Base-by-base conservation (phyloP, 1,140 invertebrate species). In the Rhagoletis zephyria region DNA sequence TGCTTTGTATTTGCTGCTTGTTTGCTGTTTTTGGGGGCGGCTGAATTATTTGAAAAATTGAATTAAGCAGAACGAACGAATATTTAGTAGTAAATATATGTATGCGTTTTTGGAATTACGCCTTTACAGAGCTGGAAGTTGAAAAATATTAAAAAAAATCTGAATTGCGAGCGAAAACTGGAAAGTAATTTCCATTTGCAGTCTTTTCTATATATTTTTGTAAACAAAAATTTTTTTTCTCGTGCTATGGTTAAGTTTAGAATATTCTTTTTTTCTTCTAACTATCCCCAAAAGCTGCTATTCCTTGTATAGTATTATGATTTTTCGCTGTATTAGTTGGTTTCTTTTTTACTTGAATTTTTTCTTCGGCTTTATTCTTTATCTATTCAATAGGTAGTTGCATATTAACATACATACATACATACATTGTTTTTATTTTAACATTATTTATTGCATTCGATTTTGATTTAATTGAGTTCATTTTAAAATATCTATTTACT, bases 371-470 rank as follows among this genome's bases (percentile, higher is more conserved):
- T 30, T 30, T 30, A 30, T 30, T 30, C 30, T 30, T 30, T 10
- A 56, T 56, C 51, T 56, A 56, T 56, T 56, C 1, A 56, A 2
- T 56, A 56, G 10, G 5, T 56, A 56, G 5, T 56, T 2, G 10
- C n/a, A n/a, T 30, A 30, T 42, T 67, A 12, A 40, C 7, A 0
- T 42, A 40, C 0, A 67, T 42, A 3, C 30, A 45, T 48, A 16
- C 1, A 12, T 42, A 16, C 3, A 5, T 74, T 74, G 40, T 74
- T 10, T 48, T 45, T 74, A 48, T 45, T 74, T 74, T 74, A 74
- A 74, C 45, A 74, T 74, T 74, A 74, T 45, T 74, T 74, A 74
- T 74, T 74, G 67, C 67, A 74, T 74, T 74, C 42, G 16, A 74
- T 74, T 74, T 74, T 74, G 67, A 74, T 74, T 74, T 74, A 2